Evolutionary conservation across 2,888 invertebrate genomes (phyloP), one percentile per base, ranked within the genome.

Genomic region (Conomelus anceps): DNA sequence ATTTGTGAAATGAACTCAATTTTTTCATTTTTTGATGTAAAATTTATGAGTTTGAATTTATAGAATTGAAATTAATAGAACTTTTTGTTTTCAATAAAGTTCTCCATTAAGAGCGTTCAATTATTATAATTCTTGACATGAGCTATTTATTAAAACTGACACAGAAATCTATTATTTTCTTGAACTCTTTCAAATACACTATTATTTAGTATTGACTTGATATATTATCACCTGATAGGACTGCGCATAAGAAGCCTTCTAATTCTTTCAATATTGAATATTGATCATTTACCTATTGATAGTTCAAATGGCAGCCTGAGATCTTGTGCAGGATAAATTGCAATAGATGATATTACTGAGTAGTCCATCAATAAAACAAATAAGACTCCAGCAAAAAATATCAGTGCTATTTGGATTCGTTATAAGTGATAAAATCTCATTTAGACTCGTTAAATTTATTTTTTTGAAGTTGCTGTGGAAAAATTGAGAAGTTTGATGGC

Each of bases 231-330:
- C 63, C 63, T 63, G 63, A 13, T n/a, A 63, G n/a, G n/a, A n/a
- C 63, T 63, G 63, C 63, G n/a, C 4, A 63, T 1, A 7, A 63
- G 63, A 86, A 26, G 86, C 86, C 86, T 26, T n/a, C 22, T 26
- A 26, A 29, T 86, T 86, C 86, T 86, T 86, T 23, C 86, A 24
- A 23, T 26, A 26, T n/a, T 86, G 86, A 26, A 86, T 86, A 86
- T 86, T 86, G 29, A 22, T 24, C 22, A 86, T 86, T 26, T 26
- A 86, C 86, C 86, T 86, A 86, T 86, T 86, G 86, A 86, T 86
- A 86, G 86, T 86, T 86, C 24, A 86, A 86, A 86, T 86, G 29
- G 86, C 24, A 86, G 86, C 22, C 86, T 86, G 86, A 86, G 23
- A 86, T 29, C 86, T 86, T 86, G 86, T 86, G 86, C 86, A 86